phyloP scores from a whole-genome alignment of 92 coral and sea anemone species.

The Phymanthus crucifer region DNA sequence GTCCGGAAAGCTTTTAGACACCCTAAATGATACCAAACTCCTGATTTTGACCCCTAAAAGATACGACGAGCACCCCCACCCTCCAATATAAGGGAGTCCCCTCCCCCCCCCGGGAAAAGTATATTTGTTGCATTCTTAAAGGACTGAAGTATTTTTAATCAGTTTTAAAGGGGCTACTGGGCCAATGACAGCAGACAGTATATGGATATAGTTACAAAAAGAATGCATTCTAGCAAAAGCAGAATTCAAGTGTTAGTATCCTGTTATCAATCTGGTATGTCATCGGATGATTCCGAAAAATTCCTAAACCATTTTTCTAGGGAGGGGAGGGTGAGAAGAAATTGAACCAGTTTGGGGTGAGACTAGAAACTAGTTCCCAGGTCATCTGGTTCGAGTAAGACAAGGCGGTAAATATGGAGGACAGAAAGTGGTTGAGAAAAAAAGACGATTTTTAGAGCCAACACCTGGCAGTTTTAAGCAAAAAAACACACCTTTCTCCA shows the following conservation, averaged over 20 bases:
- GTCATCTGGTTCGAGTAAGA: background rate
- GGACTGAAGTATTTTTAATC: too few species aligned
- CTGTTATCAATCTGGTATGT: background rate
- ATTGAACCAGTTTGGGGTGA: background rate
- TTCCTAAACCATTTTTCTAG: background rate
- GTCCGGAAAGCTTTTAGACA: too few species aligned
- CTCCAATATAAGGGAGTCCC: too few species aligned
- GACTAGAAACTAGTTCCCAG: conserved; percentile 29
- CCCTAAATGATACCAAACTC: too few species aligned
- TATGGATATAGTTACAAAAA: background rate
- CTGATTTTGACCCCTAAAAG: too few species aligned
- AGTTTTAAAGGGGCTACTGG: background rate
- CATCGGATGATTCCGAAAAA: background rate
- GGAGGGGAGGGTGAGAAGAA: background rate
- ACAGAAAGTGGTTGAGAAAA: conserved; percentile 20
- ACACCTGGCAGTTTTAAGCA: conserved; percentile 9
- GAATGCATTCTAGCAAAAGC: background rate
- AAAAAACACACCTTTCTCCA: background rate
- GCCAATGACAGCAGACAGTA: background rate
- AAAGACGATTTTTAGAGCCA: conserved; percentile 23
- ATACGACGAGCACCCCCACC: too few species aligned
- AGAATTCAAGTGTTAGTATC: background rate
- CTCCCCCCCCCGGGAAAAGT: too few species aligned
- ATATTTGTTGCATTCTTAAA: too few species aligned
- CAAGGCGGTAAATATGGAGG: conserved; percentile 73